These are phyloP conservation scores for Xiphorhynchus elegans DNA, from an alignment of 2,113 vertebrate species.

Conservation along the genomic window DNA sequence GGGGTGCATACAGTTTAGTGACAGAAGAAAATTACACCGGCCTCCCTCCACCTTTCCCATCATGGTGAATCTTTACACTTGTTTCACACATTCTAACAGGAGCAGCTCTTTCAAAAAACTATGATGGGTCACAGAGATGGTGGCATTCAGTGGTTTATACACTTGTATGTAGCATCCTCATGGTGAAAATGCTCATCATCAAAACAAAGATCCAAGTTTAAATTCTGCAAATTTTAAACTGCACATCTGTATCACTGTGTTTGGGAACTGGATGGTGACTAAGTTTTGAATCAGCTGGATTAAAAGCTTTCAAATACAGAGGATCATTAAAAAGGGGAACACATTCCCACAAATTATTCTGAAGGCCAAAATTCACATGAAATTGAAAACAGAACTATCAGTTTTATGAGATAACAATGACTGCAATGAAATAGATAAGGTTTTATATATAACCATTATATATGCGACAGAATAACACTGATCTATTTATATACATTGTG, in stretches of 20 bases:
- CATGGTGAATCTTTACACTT: not conserved
- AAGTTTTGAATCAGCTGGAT: not conserved
- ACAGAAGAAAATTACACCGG: not conserved
- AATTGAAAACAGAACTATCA: not conserved
- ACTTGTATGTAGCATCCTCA: not conserved
- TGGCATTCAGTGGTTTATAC: not conserved
- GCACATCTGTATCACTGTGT: not conserved
- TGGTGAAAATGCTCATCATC: not conserved
- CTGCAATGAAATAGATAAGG: not conserved
- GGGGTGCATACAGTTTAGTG: not conserved
- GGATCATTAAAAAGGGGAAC: not conserved
- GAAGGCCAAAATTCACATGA: not conserved
- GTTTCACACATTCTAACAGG: not conserved
- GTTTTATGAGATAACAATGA: not conserved
- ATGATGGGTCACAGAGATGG: not conserved
- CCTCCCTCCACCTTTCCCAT: not conserved
- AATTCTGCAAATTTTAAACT: not conserved
- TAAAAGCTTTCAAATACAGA: not conserved
- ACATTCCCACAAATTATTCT: not conserved
- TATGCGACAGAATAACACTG: not conserved
- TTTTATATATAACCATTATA: not conserved
- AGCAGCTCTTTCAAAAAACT: not conserved
- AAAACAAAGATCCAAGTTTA: not conserved
- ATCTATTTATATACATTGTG: not conserved
- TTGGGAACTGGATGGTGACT: not conserved